Evolutionary conservation across 2,113 vertebrate genomes (phyloP).

Genomic region (Chionodraco myersi): DNA sequence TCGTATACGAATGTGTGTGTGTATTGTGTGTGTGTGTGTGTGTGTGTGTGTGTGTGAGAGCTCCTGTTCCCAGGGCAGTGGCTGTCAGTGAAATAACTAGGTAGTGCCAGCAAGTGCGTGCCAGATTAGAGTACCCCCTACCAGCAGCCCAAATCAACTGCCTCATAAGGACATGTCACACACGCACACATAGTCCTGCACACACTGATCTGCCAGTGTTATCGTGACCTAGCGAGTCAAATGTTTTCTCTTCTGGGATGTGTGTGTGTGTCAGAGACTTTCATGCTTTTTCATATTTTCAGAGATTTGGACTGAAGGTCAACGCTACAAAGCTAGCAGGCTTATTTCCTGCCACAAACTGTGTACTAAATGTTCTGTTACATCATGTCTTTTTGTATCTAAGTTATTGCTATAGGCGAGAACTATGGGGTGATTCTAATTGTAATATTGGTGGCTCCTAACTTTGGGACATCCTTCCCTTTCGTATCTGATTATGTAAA

Average conservation of each 20-base stretch:
- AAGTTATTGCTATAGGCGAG: conserved; percentile 1
- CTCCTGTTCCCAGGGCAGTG: conserved; percentile 67
- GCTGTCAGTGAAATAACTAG: conserved; percentile 76
- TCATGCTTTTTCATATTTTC: conserved; percentile 30
- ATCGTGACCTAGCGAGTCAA: conserved; percentile 50
- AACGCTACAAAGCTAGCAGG: conserved; percentile 25
- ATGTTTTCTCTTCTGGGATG: conserved; percentile 20
- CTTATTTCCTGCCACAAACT: conserved; percentile 38
- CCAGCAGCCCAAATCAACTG: conserved; percentile 73
- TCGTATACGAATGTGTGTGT: conserved; percentile 50
- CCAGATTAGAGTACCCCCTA: conserved; percentile 79
- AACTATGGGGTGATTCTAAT: conserved; percentile 16
- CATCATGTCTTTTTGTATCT: conserved; percentile 42
- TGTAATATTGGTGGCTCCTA: not conserved
- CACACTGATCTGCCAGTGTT: conserved; percentile 44
- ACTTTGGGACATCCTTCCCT: conserved; percentile 15
- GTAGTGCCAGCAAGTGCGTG: conserved; percentile 74
- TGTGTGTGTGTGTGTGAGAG: conserved; percentile 57
- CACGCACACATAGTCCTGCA: conserved; percentile 30
- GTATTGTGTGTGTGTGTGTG: not conserved
- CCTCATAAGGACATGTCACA: conserved; percentile 66
- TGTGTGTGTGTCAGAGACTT: conserved; percentile 23
- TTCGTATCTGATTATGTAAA: conserved; percentile 14
- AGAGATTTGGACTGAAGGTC: conserved; percentile 51
- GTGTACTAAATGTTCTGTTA: conserved; percentile 54